phyloP scores from a whole-genome alignment of 2,797 vertebrate genomes.

The Sardinella longiceps region DNA sequence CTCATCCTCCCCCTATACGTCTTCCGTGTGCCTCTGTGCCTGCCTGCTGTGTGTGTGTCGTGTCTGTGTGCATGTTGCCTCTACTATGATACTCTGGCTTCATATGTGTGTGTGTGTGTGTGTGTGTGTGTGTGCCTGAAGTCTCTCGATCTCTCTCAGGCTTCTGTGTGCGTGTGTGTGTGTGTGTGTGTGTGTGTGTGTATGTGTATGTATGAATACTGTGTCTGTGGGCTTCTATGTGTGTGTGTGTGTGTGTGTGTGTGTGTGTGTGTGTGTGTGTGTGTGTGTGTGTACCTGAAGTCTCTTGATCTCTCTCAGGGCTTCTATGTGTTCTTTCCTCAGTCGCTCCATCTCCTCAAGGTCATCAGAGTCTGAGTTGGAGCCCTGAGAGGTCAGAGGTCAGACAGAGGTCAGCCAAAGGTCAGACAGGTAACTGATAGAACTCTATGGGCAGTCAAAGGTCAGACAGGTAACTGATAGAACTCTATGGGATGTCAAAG shows the following conservation, averaged over 20 bases:
- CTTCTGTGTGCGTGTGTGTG: too few species aligned
- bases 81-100: too few species aligned
- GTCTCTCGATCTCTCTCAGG: slow-evolving; percentile 79
- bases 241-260: not conserved
- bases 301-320: slow-evolving; percentile 80
- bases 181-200: too few species aligned
- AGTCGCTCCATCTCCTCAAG: slow-evolving; percentile 79
- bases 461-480: too few species aligned
- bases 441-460: too few species aligned
- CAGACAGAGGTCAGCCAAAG: not conserved
- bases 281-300: slow-evolving; percentile 80
- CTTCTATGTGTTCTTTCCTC: slow-evolving; percentile 82
- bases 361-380: slow-evolving; percentile 76
- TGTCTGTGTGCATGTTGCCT: too few species aligned
- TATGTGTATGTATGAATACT: not conserved
- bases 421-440: too few species aligned
- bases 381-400: slow-evolving; percentile 70
- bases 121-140: slow-evolving; percentile 79
- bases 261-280: slow-evolving; percentile 7
- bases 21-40: not conserved
- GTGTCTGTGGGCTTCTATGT: too few species aligned
- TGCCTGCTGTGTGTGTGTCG: not conserved
- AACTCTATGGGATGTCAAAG: too few species aligned
- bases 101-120: slow-evolving; percentile 11
- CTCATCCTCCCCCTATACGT: too few species aligned